phyloP scores from a whole-genome alignment of 2,113 vertebrate genomes.

The Isurus oxyrinchus region DNA sequence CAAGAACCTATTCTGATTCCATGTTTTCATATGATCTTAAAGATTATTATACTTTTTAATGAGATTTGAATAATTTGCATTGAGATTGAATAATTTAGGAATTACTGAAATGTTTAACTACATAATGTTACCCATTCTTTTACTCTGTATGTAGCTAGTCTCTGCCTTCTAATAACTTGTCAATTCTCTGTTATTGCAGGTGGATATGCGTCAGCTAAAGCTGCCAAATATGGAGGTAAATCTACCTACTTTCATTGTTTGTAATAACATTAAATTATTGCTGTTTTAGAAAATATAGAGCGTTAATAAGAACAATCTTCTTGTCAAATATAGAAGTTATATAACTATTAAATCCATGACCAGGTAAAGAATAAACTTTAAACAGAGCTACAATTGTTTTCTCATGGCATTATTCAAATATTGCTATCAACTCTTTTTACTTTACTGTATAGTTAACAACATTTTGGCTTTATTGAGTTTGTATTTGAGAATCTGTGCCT shows the following conservation, averaged over 20 bases:
- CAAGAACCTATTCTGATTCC: too few relatives aligned
- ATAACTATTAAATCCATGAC: not conserved
- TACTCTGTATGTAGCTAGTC: not conserved
- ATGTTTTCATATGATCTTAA: not conserved
- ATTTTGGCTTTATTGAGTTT: not conserved
- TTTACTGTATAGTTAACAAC: not conserved
- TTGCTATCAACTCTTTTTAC: not conserved
- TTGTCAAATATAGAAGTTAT: not conserved
- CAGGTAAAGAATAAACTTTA: not conserved
- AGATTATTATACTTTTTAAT: too few relatives aligned
- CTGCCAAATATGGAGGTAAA: constrained; percentile 64
- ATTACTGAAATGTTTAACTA: not conserved
- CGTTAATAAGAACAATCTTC: not conserved
- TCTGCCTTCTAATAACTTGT: not conserved
- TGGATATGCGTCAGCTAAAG: constrained; percentile 51
- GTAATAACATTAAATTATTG: not conserved
- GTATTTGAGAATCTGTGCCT: not conserved
- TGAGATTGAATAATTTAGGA: not conserved
- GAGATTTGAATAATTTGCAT: not conserved
- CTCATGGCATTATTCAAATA: not conserved
- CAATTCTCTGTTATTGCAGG: not conserved
- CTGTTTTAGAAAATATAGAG: not conserved
- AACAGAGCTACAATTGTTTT: too few relatives aligned
- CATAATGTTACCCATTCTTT: not conserved
- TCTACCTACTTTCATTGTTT: not conserved